Conservation (phyloP, 2,113 vertebrate species). For the Cebus imitator region DNA sequence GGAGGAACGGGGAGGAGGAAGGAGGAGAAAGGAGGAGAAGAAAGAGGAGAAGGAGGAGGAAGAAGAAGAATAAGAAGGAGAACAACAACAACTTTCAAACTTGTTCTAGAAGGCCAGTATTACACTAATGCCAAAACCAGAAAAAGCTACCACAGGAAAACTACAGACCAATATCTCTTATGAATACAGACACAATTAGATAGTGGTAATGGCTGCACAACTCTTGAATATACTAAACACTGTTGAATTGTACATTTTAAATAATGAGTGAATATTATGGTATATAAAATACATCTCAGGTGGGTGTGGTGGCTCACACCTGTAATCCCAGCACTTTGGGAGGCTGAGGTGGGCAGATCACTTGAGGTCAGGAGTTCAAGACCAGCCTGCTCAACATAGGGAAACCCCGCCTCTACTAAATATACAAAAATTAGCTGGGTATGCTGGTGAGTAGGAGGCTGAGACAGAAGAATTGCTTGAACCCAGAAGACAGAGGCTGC, state of each 20-base stretch:
- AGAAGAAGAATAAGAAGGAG: rapidly evolving
- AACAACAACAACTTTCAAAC: neutral
- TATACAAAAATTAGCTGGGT: no score
- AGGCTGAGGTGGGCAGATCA: no score
- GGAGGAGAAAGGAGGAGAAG: rapidly evolving
- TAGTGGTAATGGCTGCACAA: neutral
- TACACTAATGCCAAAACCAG: neutral
- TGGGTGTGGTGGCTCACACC: no score
- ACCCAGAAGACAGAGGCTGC: no score
- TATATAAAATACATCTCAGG: neutral
- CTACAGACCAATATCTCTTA: neutral
- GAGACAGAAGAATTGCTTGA: no score
- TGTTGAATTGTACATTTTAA: neutral
- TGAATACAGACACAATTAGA: neutral
- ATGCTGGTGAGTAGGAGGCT: no score
- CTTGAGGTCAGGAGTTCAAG: no score
- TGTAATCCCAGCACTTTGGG: no score
- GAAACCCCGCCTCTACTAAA: no score
- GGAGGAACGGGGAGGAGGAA: no score
- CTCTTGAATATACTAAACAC: neutral
- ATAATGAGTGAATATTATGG: neutral
- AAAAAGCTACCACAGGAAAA: neutral
- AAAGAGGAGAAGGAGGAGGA: no score
- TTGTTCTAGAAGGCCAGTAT: neutral
- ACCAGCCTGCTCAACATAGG: no score